A percentile compares a stretch with the other conserved stretches of the same genome.
phyloP scores from a whole-genome alignment of 2,797 vertebrate species.

The Macrochelys suwanniensis region DNA sequence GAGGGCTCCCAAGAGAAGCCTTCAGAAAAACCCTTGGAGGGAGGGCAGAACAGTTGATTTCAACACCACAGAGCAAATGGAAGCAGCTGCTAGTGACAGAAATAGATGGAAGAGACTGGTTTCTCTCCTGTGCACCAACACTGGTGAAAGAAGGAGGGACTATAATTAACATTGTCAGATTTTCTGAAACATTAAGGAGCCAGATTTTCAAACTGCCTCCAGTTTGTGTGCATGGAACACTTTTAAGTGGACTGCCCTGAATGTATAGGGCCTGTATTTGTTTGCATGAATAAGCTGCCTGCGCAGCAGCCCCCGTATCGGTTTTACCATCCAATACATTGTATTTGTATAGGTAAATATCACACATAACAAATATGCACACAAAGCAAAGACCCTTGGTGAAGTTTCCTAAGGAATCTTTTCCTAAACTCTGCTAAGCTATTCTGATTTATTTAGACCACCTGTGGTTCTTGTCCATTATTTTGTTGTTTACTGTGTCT shows the following conservation, averaged over 20 bases:
- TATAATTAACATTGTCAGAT: neutral
- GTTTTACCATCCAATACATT: neutral
- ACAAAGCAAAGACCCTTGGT: neutral
- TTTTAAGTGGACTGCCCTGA: neutral
- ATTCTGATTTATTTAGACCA: neutral
- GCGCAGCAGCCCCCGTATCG: neutral
- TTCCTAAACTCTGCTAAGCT: neutral
- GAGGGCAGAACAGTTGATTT: neutral
- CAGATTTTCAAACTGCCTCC: neutral
- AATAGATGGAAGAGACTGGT: neutral
- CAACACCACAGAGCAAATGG: neutral
- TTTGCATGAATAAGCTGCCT: neutral
- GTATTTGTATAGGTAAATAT: neutral
- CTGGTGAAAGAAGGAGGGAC: neutral
- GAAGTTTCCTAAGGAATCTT: neutral
- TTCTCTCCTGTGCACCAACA: neutral
- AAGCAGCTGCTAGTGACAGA: neutral
- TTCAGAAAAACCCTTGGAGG: neutral
- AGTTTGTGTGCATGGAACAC: neutral
- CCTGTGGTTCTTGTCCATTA: neutral
- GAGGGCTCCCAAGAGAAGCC: neutral
- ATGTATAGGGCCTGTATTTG: accelerated
- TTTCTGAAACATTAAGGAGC: neutral
- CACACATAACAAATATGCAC: neutral
- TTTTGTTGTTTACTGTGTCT: neutral